Conservation (phyloP, 2,113 vertebrate species). For the Hemicordylus capensis region DNA sequence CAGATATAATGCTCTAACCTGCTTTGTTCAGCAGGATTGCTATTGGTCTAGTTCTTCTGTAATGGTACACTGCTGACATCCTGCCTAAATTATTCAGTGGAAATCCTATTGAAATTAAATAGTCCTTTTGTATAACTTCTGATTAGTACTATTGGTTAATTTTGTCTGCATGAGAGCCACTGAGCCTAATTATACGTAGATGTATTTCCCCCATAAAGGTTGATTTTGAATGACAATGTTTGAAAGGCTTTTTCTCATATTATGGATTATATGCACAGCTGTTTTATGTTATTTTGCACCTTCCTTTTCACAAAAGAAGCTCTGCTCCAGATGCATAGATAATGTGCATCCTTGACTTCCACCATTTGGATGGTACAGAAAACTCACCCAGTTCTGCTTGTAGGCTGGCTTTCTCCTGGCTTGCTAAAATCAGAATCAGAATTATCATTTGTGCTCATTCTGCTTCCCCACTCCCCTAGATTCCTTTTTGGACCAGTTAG, state of each 20-base stretch:
- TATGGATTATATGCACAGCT: neutral
- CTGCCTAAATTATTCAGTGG: too few species aligned
- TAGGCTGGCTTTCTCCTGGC: neutral
- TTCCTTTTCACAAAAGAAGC: neutral
- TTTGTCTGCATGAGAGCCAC: too few species aligned
- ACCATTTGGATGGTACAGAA: neutral
- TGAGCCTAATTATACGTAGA: neutral
- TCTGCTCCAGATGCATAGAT: neutral
- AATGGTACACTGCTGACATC: neutral
- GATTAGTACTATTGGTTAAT: too few species aligned
- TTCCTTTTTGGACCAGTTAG: too few species aligned
- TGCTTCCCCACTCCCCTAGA: too few species aligned
- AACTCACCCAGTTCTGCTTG: neutral
- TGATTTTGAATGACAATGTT: neutral
- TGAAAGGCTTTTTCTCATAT: neutral
- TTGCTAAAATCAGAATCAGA: neutral
- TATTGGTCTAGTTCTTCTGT: neutral
- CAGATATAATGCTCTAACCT: neutral
- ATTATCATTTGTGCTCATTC: too few species aligned
- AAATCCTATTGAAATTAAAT: too few species aligned
- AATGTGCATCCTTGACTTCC: neutral
- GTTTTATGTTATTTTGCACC: neutral
- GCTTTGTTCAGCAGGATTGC: neutral
- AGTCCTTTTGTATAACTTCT: too few species aligned
- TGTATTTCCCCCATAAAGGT: neutral